These are phyloP conservation scores for Drosophila elegans DNA, from an alignment of 1,140 invertebrate genomes.

Conservation along the genomic window DNA sequence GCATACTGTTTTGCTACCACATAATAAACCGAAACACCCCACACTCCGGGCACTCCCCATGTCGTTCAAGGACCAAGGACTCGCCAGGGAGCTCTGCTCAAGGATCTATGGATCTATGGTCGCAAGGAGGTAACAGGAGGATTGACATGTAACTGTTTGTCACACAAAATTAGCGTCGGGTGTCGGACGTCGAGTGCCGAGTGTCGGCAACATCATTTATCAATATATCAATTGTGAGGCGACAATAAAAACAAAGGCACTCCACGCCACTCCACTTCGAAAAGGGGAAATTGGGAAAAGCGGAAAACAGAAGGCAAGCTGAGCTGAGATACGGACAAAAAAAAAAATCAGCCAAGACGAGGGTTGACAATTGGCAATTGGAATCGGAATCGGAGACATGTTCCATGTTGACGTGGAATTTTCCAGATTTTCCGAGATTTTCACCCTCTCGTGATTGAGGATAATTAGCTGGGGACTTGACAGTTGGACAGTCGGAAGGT, in stretches of 20 bases:
- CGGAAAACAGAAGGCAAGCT: constrained; percentile 10
- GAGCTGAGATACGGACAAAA: constrained; percentile 6
- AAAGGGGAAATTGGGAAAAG: background rate
- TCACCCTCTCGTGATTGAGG: constrained; percentile 10
- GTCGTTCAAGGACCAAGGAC: background rate
- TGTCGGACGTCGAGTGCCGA: constrained; percentile 29
- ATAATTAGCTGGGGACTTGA: constrained; percentile 30
- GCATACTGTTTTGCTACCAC: too few species aligned
- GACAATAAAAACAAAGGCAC: constrained; percentile 70
- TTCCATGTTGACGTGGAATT: constrained; percentile 30
- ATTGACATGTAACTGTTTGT: constrained; percentile 75
- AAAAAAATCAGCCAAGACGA: constrained; percentile 28
- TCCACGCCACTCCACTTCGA: background rate
- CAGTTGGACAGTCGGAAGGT: background rate
- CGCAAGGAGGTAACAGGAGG: constrained; percentile 27
- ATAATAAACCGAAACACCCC: background rate
- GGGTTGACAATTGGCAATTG: constrained; percentile 42
- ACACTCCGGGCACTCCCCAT: background rate
- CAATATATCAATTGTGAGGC: constrained; percentile 71
- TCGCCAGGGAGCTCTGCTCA: background rate
- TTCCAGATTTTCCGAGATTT: constrained; percentile 16
- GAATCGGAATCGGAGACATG: constrained; percentile 31
- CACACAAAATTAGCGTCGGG: constrained; percentile 73
- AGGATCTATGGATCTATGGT: background rate
- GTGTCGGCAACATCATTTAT: constrained; percentile 71